Percentiles rank a stretch among this genome's conserved stretches.
phyloP scores from a whole-genome alignment of 2,888 invertebrate genomes.

The Nezara viridula region DNA sequence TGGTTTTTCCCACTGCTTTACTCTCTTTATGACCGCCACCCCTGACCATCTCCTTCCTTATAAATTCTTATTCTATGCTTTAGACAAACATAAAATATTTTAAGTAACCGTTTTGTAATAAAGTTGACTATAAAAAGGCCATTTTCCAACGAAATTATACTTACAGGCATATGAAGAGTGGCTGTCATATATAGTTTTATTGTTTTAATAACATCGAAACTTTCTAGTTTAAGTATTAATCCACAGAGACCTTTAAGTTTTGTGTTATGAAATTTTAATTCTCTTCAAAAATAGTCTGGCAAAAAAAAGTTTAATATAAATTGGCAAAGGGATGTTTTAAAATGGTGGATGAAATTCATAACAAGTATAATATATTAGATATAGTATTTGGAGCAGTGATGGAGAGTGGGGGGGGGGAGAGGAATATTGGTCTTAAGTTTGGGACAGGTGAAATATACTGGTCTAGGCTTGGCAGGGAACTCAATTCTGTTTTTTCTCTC shows the following conservation, averaged over 20 bases:
- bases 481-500: neutral
- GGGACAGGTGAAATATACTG: neutral
- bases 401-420: neutral
- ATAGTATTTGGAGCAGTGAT: neutral
- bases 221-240: neutral
- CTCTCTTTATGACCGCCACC: no score
- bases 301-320: neutral
- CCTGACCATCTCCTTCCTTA: no score
- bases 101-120: no score
- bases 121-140: no score
- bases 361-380: neutral
- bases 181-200: no score
- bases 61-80: no score
- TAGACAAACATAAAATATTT: no score
- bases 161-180: no score
- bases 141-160: no score
- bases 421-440: neutral
- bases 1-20: no score
- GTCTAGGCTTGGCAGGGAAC: neutral
- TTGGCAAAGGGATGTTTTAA: constrained; percentile 1
- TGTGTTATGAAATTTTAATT: neutral
- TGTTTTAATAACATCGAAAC: no score
- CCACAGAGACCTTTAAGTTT: neutral
- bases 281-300: no score
- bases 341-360: neutral